These are phyloP conservation scores for Aphidius gifuensis DNA, from an alignment of 1,140 invertebrate genomes.

Conservation along the genomic window DNA sequence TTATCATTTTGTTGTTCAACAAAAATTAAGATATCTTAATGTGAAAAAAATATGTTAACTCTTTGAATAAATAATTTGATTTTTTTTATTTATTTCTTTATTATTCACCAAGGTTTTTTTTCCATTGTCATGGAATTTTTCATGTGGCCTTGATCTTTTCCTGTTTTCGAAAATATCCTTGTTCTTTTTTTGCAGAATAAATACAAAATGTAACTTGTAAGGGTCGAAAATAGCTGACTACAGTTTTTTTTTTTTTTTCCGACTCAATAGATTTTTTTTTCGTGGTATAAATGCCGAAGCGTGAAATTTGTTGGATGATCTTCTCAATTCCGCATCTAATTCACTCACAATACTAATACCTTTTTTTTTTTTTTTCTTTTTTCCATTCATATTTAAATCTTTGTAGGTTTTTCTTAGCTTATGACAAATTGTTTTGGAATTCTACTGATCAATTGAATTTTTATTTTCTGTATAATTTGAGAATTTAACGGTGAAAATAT, in stretches of 20 bases:
- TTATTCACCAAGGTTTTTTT: conserved; percentile 20
- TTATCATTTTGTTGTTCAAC: too few species aligned
- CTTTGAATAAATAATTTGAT: too few species aligned
- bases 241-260: too few species aligned
- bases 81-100: not conserved
- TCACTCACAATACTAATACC: conserved; percentile 25
- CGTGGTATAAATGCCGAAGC: not conserved
- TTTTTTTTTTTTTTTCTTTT: conserved; percentile 4
- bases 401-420: not conserved
- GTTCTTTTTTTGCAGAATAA: conserved; percentile 2
- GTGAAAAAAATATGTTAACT: too few species aligned
- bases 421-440: not conserved
- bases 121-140: conserved; percentile 1
- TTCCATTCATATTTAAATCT: not conserved
- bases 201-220: not conserved
- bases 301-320: conserved; percentile 29
- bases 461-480: not conserved
- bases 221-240: not conserved
- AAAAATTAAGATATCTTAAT: too few species aligned
- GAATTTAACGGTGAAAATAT: not conserved
- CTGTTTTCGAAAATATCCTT: not conserved
- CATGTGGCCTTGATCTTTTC: not conserved
- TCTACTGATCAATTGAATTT: not conserved
- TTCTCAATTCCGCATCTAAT: conserved; percentile 24
- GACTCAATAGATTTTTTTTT: conserved; percentile 10